These are phyloP conservation scores for Aplysina aerophoba DNA, from an alignment of 37 sponge, comb jelly and placozoan genomes.

Conservation along the genomic window DNA sequence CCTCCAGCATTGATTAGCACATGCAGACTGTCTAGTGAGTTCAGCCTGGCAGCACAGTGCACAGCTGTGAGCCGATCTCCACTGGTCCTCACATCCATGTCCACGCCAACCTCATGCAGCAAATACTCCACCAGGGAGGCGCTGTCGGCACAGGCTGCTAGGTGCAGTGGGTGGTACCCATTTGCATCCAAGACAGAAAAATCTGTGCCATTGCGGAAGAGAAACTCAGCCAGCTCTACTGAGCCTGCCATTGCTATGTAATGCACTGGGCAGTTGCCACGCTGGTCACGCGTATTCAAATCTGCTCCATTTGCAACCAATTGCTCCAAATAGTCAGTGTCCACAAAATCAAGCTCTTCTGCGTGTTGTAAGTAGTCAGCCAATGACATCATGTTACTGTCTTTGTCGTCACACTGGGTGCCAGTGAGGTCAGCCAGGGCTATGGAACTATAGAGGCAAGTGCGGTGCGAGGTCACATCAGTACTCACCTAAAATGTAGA, in stretches of 20 bases:
- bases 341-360: conserved; percentile 40
- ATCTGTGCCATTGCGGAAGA: conserved; percentile 40
- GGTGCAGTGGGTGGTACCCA: conserved; percentile 66
- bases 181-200: conserved; percentile 36
- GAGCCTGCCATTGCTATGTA: conserved; percentile 52
- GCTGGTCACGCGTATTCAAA: conserved; percentile 32
- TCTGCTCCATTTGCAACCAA: conserved; percentile 52
- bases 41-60: conserved; percentile 58
- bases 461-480: too few relatives aligned
- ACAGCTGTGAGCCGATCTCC: conserved; percentile 57
- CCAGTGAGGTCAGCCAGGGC: too few relatives aligned
- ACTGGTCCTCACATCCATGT: conserved; percentile 49
- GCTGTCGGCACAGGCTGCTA: conserved; percentile 59
- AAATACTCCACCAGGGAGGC: conserved; percentile 50
- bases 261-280: conserved; percentile 49
- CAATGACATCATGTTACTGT: conserved; percentile 33
- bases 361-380: conserved; percentile 32
- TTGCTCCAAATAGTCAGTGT: conserved; percentile 34
- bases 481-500: neutral
- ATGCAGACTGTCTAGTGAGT: conserved; percentile 28
- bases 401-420: neutral
- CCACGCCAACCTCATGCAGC: conserved; percentile 28
- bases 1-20: neutral
- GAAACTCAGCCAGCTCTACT: conserved; percentile 36
- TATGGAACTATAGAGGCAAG: too few relatives aligned